Evolutionary conservation across 2,113 vertebrate species (phyloP), one percentile per base, ranked within the genome.

Genomic region (Odobenus rosmarus): DNA sequence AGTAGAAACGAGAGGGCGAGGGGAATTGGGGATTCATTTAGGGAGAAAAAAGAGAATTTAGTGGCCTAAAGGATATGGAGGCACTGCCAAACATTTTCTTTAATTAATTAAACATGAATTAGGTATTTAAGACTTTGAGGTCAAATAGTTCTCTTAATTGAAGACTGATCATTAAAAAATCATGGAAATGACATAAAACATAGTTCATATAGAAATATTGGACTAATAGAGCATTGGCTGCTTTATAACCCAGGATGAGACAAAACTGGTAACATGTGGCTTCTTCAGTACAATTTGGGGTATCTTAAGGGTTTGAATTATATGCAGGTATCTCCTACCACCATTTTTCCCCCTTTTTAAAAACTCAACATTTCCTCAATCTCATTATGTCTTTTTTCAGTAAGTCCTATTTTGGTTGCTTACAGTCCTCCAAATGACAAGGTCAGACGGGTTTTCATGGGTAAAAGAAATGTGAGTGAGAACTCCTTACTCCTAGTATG

Each of bases 151-250:
- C 1, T 55, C 46, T 90, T 59, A 74, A 53, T 0, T 83, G 8
- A 93, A 53, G 31, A 62, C 18, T 28, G 24, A 84, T 80, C 31
- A 59, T 82, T 62, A 10, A 90, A 82, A 92, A 62, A 39, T 79
- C 59, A 46, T 26, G 23, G 80, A 88, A 39, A 94, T 39, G 5
- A 36, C 3, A 42, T 4, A 46, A 7, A 89, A 39, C 2, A 31
- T 12, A 5, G 9, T 51, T 77, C 72, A 31, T 21, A 59, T 8
- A 59, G 57, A 88, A 59, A 55, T 33, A 10, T 9, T 21, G 31
- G 23, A 7, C 18, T 64, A 19, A 14, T 16, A 72, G 8, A 55
- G 3, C 5, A 49, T 3, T 49, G 15, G 9, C 2, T 51, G 21
- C 18, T 72, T 85, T 83, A 53, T 3, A 88, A 69, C 14, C 1